A percentile compares a stretch with the other conserved stretches of the same genome.
These are phyloP conservation scores for Triops longicaudatus DNA, from an alignment of 1,140 invertebrate species.

Conservation along the genomic window DNA sequence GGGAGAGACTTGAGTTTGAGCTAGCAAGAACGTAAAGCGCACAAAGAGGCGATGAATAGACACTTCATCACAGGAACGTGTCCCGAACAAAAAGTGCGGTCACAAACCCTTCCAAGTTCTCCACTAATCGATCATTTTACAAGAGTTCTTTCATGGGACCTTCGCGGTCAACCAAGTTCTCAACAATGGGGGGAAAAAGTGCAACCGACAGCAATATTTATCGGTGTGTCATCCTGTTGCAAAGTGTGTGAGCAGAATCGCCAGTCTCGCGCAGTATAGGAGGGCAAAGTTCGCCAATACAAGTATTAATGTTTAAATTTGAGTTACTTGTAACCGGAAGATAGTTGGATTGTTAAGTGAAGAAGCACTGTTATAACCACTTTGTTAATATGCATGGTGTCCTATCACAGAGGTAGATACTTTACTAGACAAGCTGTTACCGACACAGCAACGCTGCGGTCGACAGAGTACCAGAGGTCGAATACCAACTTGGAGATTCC, in stretches of 20 bases:
- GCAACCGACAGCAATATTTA: background rate
- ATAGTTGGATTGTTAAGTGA: background rate
- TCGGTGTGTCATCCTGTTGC: background rate
- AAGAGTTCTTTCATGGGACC: background rate
- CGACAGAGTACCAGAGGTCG: background rate
- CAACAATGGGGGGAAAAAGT: background rate
- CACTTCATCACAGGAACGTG: background rate
- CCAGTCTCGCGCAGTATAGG: too few relatives aligned
- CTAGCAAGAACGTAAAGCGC: background rate
- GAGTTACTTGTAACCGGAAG: background rate
- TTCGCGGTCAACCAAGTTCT: constrained; percentile 4
- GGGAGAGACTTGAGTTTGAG: background rate
- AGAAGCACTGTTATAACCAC: background rate
- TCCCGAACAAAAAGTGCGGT: constrained; percentile 7
- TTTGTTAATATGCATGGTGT: background rate
- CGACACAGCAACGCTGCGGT: too few relatives aligned
- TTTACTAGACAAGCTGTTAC: background rate
- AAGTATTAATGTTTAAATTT: background rate
- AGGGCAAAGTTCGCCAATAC: background rate
- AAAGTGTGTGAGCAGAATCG: background rate
- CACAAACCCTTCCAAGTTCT: background rate
- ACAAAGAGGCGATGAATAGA: constrained; percentile 11
- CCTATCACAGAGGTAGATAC: background rate
- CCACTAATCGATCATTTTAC: constrained; percentile 3
- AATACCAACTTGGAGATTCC: background rate